These are phyloP conservation scores for Bradynema listronoti DNA, from an alignment of 1,140 invertebrate genomes.

Conservation along the genomic window DNA sequence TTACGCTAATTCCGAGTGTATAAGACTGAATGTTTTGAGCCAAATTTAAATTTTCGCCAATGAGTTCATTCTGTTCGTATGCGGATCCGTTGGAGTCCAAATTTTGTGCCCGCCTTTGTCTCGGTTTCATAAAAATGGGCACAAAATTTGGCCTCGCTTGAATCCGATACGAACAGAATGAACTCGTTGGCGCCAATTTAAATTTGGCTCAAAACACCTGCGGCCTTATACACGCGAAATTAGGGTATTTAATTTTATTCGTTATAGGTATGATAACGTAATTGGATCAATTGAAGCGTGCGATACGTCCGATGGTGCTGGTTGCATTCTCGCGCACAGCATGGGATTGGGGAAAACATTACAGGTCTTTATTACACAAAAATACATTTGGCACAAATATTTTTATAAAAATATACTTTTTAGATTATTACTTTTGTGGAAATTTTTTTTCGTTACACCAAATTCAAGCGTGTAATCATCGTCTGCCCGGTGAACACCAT, in stretches of 20 bases:
- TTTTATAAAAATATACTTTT: slow-evolving; percentile 18
- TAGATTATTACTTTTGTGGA: slow-evolving; percentile 83
- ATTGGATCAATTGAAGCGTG: slow-evolving; percentile 48
- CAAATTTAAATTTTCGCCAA: slow-evolving; percentile 13
- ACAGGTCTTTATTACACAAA: slow-evolving; percentile 64
- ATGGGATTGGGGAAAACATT: slow-evolving; percentile 99
- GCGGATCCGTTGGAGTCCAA: too few species aligned
- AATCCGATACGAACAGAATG: too few species aligned
- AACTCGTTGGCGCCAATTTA: too few species aligned
- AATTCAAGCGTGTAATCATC: slow-evolving; percentile 79
- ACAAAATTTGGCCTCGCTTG: too few species aligned
- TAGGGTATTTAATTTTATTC: too few species aligned
- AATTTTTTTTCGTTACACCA: slow-evolving; percentile 80
- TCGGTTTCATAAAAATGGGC: too few species aligned
- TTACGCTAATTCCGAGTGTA: too few species aligned
- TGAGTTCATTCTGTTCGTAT: too few species aligned
- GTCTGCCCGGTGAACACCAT: slow-evolving; percentile 98
- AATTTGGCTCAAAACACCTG: too few species aligned
- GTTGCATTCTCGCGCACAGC: slow-evolving; percentile 93
- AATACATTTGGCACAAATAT: slow-evolving; percentile 42
- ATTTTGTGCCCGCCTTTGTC: too few species aligned
- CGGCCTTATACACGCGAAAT: too few species aligned
- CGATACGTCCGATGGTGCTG: slow-evolving; percentile 59
- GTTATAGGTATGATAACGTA: slow-evolving; percentile 54
- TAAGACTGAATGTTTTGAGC: not conserved